Conservation (phyloP, 2,113 vertebrate genomes). For the Zosterops borbonicus region DNA sequence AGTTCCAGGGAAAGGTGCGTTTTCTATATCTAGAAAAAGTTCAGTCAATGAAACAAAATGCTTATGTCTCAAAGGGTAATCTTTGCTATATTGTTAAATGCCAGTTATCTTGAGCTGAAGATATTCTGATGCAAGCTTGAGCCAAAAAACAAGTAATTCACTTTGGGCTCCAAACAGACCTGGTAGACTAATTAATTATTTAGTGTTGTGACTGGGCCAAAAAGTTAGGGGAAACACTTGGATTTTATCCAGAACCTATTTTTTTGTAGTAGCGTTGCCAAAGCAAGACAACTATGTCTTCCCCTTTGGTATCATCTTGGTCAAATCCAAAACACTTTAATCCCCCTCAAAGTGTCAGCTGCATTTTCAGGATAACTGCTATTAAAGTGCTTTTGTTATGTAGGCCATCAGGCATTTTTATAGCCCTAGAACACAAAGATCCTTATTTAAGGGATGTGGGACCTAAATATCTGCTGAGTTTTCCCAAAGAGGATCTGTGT, state of each 20-base stretch:
- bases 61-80: background rate
- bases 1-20: background rate
- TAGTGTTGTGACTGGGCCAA: background rate
- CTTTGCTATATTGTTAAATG: background rate
- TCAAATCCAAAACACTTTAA: background rate
- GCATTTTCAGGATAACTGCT: background rate
- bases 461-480: background rate
- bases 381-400: background rate
- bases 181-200: background rate
- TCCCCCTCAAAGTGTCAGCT: background rate
- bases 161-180: background rate
- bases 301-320: background rate
- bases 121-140: background rate
- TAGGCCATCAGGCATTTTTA: background rate
- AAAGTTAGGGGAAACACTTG: background rate
- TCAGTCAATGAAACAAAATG: background rate
- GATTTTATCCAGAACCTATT: background rate
- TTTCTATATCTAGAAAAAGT: background rate
- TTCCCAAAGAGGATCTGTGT: background rate
- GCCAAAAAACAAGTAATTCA: background rate
- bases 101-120: background rate
- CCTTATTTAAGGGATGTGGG: background rate
- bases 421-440: background rate
- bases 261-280: background rate
- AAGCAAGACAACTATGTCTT: background rate